These are phyloP conservation scores for Cinclus cinclus DNA, from an alignment of 2,113 vertebrate genomes.

Conservation along the genomic window DNA sequence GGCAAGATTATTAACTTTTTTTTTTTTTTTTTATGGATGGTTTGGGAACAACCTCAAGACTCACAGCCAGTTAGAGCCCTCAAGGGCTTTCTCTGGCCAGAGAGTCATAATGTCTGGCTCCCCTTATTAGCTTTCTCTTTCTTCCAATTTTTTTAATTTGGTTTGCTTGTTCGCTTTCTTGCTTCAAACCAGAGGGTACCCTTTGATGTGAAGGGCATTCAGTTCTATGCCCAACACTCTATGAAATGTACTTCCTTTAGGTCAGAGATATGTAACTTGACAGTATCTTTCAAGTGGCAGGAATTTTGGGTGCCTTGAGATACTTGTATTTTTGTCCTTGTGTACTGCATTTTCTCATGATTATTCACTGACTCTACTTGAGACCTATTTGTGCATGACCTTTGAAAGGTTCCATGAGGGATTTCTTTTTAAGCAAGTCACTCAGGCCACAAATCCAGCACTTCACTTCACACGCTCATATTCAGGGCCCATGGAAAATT, in stretches of 20 bases:
- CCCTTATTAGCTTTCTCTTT: constrained; percentile 48
- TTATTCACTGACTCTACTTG: background rate
- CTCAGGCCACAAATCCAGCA: background rate
- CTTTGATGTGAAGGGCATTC: constrained; percentile 41
- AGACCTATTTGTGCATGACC: background rate
- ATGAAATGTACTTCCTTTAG: background rate
- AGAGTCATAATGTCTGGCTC: constrained; percentile 36
- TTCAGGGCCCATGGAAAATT: constrained; percentile 18
- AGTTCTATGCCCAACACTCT: background rate
- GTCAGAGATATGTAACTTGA: background rate
- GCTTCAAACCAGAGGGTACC: background rate
- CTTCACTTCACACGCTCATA: background rate
- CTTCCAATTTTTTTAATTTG: constrained; percentile 34
- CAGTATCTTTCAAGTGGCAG: background rate
- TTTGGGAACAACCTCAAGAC: background rate
- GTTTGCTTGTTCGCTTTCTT: background rate
- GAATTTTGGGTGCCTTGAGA: background rate
- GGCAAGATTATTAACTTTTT: background rate
- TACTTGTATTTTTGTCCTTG: background rate
- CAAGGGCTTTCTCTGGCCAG: constrained; percentile 12
- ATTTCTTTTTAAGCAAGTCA: background rate
- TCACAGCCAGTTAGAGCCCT: constrained; percentile 6
- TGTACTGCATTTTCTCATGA: background rate
- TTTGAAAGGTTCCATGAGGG: background rate
- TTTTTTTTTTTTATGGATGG: background rate